phyloP scores from a whole-genome alignment of 2,888 invertebrate genomes.

The Andrena fulva region DNA sequence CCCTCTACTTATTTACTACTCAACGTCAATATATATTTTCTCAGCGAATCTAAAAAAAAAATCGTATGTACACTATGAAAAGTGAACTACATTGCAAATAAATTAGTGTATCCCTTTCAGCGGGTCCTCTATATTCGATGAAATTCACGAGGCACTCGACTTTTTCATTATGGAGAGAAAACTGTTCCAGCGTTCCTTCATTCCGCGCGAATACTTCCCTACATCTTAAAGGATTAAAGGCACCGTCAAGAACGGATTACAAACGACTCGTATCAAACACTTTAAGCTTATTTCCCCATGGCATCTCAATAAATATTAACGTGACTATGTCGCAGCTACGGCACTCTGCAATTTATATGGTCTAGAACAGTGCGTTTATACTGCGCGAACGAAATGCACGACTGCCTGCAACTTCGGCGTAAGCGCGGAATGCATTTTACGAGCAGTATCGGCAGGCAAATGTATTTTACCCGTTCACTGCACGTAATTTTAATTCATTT shows the following conservation, averaged over 20 bases:
- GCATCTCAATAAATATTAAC: constrained; percentile 50
- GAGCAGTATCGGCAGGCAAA: not conserved
- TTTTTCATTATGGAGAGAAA: constrained; percentile 24
- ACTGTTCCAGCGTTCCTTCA: constrained; percentile 13
- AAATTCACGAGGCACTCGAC: constrained; percentile 20
- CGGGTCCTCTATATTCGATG: not conserved
- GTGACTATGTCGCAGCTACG: constrained; percentile 20
- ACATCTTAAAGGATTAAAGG: constrained; percentile 44
- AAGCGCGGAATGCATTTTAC: not conserved
- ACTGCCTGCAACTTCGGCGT: not conserved
- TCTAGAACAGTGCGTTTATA: constrained; percentile 8
- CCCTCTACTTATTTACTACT: too few species aligned
- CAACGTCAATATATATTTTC: too few species aligned
- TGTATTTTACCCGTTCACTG: not conserved
- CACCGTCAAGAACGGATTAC: constrained; percentile 35
- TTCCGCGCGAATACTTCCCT: constrained; percentile 34
- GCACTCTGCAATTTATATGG: constrained; percentile 36
- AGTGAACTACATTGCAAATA: too few species aligned
- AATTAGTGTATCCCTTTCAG: not conserved
- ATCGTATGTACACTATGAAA: too few species aligned
- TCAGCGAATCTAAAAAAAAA: too few species aligned
- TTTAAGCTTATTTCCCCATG: constrained; percentile 45
- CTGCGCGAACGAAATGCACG: not conserved
- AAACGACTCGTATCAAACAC: constrained; percentile 30
- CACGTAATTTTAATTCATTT: not conserved